Conservation (phyloP, 1,140 invertebrate species). For the Macrosteles quadrilineatus region DNA sequence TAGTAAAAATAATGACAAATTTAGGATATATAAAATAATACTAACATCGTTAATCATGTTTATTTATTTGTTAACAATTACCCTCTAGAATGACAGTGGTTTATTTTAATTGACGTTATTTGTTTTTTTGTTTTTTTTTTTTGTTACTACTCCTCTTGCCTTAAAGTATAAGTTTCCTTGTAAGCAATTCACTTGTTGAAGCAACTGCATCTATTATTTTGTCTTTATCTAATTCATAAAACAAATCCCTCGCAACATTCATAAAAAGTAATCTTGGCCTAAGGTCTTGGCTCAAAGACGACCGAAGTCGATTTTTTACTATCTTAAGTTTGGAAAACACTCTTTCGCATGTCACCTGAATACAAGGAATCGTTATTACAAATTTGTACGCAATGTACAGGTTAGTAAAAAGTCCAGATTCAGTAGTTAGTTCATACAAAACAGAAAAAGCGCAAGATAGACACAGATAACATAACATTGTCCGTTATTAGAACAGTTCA, state of each 20-base stretch:
- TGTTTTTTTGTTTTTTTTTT: too few relatives aligned
- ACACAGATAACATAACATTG: slow-evolving; percentile 30
- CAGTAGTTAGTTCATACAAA: slow-evolving; percentile 30
- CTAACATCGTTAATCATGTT: slow-evolving; percentile 1
- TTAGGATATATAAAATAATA: slow-evolving; percentile 1
- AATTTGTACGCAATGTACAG: slow-evolving; percentile 33
- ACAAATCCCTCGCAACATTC: slow-evolving; percentile 35
- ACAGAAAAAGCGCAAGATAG: slow-evolving; percentile 34
- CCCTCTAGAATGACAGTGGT: background rate
- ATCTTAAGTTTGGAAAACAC: slow-evolving; percentile 21
- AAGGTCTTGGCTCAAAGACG: slow-evolving; percentile 33
- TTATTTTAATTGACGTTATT: background rate
- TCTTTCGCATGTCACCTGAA: slow-evolving; percentile 23
- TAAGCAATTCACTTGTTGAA: slow-evolving; percentile 30
- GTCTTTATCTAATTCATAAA: slow-evolving; percentile 30
- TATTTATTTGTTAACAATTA: slow-evolving; percentile 4
- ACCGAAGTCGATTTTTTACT: slow-evolving; percentile 21
- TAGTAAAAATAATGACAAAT: slow-evolving; percentile 16
- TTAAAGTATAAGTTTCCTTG: slow-evolving; percentile 28
- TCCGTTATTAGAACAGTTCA: slow-evolving; percentile 26
- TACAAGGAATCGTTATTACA: slow-evolving; percentile 22
- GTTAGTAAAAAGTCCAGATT: slow-evolving; percentile 32
- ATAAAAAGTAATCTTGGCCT: slow-evolving; percentile 31
- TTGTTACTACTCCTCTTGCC: slow-evolving; percentile 1
- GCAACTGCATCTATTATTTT: slow-evolving; percentile 33